Conservation (phyloP, 2,797 vertebrate species). For the Paguma larvata region DNA sequence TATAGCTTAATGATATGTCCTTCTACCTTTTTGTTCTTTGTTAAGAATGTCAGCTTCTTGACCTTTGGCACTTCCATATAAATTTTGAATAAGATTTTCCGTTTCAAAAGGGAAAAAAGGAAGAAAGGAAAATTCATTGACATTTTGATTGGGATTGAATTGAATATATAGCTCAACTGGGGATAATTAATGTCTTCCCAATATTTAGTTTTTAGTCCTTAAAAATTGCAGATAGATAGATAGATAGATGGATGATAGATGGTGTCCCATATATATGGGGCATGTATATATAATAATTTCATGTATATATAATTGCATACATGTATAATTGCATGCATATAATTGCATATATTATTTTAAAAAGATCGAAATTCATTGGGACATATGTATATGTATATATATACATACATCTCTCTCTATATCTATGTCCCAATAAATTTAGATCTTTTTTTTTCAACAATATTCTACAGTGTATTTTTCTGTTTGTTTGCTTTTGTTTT, state of each 20-base stretch:
- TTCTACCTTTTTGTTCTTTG: not conserved
- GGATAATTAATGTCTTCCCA: not conserved
- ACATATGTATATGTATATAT: too few relatives aligned
- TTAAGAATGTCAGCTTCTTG: slow-evolving; percentile 32
- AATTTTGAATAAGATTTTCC: slow-evolving; percentile 58
- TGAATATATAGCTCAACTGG: slow-evolving; percentile 2
- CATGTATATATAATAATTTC: not conserved
- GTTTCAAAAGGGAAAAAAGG: slow-evolving; percentile 6
- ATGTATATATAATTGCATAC: too few relatives aligned
- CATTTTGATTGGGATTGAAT: slow-evolving; percentile 13
- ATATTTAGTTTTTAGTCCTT: not conserved
- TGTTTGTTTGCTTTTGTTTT: not conserved
- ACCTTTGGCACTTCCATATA: not conserved
- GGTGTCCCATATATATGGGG: too few relatives aligned
- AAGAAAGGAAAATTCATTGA: not conserved
- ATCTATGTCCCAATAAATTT: not conserved
- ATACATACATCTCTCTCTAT: too few relatives aligned
- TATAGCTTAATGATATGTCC: not conserved
- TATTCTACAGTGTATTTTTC: not conserved
- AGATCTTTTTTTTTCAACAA: not conserved
- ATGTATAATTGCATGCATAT: too few relatives aligned
- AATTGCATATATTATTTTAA: too few relatives aligned
- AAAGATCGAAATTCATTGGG: too few relatives aligned
- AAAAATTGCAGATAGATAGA: not conserved
- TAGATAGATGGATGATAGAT: too few relatives aligned